Evolutionary conservation across 2,797 vertebrate species (phyloP).

Genomic region (Mormyrus hasselquistii): DNA sequence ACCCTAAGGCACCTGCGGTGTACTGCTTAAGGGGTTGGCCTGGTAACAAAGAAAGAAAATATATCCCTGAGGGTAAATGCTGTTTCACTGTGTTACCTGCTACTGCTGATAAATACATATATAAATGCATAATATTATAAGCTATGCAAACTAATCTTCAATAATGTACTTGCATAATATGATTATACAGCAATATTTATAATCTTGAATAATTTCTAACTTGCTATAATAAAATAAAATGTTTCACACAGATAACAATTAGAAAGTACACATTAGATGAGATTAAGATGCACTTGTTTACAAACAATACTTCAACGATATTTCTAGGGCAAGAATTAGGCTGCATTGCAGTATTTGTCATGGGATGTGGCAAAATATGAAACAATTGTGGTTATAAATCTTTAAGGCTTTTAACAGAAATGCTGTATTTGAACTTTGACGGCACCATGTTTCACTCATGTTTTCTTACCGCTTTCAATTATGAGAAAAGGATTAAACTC

Average conservation of each 20-base stretch:
- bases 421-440: background rate
- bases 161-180: background rate
- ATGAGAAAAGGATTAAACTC: slow-evolving; percentile 9
- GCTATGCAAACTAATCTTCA: background rate
- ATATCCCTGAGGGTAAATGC: background rate
- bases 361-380: background rate
- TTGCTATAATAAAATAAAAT: background rate
- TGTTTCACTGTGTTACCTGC: background rate
- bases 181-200: background rate
- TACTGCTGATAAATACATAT: background rate
- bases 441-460: background rate
- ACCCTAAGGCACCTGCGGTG: no score
- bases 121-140: background rate
- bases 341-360: background rate
- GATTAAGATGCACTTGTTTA: background rate
- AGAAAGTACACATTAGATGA: background rate
- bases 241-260: background rate
- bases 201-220: background rate
- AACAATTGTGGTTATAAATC: background rate
- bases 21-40: background rate
- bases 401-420: background rate
- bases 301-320: background rate
- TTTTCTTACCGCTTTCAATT: background rate
- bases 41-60: background rate
- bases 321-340: background rate